Conservation (phyloP, 2,113 vertebrate genomes). For the Chlamydotis undulata region DNA sequence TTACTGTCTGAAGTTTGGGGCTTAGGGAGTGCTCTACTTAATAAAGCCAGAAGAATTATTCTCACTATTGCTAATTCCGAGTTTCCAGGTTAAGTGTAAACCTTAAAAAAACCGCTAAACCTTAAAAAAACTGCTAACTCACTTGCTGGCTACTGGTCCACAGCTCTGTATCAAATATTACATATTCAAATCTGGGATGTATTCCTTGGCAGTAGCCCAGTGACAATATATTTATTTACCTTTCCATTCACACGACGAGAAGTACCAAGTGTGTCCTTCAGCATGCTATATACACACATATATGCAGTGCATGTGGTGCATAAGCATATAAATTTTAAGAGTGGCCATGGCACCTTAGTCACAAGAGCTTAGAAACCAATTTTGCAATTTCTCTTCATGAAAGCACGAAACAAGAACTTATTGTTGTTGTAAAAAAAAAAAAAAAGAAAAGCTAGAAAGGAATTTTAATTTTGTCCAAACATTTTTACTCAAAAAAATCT, state of each 20-base stretch:
- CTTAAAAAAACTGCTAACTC: neutral
- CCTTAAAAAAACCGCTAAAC: neutral
- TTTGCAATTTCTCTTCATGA: fast-evolving
- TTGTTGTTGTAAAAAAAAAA: neutral
- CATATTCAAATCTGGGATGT: neutral
- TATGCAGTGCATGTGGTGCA: neutral
- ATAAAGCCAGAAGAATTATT: neutral
- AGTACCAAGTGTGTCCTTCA: neutral
- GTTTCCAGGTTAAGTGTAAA: neutral
- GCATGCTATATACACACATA: too few relatives aligned
- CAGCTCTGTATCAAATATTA: neutral
- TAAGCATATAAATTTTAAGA: neutral
- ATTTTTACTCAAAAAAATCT: neutral
- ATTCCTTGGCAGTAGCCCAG: neutral
- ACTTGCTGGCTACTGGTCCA: neutral
- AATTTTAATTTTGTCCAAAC: neutral
- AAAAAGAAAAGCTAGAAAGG: neutral
- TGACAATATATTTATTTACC: neutral
- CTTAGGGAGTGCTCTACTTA: neutral
- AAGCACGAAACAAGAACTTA: neutral
- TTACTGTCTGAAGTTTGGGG: neutral
- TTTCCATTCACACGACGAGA: neutral
- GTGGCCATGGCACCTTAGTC: neutral
- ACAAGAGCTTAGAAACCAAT: neutral
- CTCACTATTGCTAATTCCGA: neutral